Percentiles rank a stretch among this genome's conserved stretches.
These are phyloP conservation scores for Chaetops frenatus DNA, from an alignment of 2,113 vertebrate species.

Conservation along the genomic window DNA sequence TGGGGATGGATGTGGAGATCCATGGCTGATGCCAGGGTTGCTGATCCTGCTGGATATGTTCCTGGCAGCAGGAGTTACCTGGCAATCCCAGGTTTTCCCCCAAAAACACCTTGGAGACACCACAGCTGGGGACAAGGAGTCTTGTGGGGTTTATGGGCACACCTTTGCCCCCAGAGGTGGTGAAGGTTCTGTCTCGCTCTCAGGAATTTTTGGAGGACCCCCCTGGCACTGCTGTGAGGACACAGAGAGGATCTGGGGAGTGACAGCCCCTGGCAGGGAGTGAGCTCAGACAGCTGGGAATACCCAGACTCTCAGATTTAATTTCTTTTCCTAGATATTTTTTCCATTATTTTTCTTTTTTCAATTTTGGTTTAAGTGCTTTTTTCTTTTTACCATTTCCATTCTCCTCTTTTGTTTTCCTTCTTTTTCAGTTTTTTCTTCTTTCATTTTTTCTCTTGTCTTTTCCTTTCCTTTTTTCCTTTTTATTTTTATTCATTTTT, in stretches of 20 bases:
- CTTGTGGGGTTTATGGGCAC: background rate
- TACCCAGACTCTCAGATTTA: background rate
- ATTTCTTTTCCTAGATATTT: background rate
- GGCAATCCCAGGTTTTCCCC: fast-evolving
- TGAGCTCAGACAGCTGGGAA: background rate
- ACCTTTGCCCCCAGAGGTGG: background rate
- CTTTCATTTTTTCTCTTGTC: fast-evolving
- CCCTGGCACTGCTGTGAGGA: background rate
- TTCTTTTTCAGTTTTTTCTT: fast-evolving
- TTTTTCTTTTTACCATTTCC: background rate
- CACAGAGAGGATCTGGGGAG: fast-evolving
- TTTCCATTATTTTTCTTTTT: fast-evolving
- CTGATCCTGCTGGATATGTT: background rate
- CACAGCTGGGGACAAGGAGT: background rate
- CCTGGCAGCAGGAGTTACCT: background rate
- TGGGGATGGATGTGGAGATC: background rate
- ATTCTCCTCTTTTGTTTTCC: background rate
- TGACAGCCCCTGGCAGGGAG: background rate
- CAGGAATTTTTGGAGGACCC: background rate
- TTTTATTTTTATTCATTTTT: no score
- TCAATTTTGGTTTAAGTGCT: background rate
- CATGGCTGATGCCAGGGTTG: background rate
- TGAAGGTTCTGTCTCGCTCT: background rate
- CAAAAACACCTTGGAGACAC: background rate
- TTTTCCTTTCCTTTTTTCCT: fast-evolving